A percentile compares a stretch with the other conserved stretches of the same genome.
Evolutionary conservation across 35 echinoderm and acorn worm species (phyloP).

Genomic region (Heliocidaris erythrogramma): DNA sequence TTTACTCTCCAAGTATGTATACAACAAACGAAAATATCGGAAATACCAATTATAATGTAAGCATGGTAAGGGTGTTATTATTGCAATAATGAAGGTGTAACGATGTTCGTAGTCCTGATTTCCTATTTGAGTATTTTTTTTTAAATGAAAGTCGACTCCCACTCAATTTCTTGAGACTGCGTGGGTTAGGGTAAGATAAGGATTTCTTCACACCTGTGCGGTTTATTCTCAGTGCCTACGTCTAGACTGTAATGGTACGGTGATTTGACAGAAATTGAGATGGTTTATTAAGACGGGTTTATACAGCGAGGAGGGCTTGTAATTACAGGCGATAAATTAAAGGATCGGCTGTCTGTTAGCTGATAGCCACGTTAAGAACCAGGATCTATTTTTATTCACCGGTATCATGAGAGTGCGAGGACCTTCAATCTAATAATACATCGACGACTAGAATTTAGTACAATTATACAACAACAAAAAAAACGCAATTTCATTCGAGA

Average conservation of each 20-base stretch:
- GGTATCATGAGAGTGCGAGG: neutral
- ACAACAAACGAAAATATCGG: neutral
- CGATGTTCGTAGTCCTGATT: neutral
- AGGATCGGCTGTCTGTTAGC: neutral
- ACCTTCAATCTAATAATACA: neutral
- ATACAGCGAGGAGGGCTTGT: neutral
- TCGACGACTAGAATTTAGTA: neutral
- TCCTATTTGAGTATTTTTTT: neutral
- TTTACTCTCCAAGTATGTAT: neutral
- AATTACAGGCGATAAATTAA: conserved; percentile 38
- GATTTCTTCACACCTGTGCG: neutral
- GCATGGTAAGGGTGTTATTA: neutral
- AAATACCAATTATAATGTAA: neutral
- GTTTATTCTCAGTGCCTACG: neutral
- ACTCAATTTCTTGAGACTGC: neutral
- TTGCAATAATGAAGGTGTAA: neutral
- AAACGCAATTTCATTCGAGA: neutral
- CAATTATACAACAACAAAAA: neutral
- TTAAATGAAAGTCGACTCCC: neutral
- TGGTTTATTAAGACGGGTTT: neutral
- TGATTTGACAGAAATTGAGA: conserved; percentile 11
- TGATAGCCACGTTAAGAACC: neutral
- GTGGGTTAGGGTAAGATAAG: neutral
- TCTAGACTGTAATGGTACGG: neutral
- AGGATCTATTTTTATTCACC: neutral